phyloP scores from a whole-genome alignment of 1,140 invertebrate species.

The Eumeta japonica region DNA sequence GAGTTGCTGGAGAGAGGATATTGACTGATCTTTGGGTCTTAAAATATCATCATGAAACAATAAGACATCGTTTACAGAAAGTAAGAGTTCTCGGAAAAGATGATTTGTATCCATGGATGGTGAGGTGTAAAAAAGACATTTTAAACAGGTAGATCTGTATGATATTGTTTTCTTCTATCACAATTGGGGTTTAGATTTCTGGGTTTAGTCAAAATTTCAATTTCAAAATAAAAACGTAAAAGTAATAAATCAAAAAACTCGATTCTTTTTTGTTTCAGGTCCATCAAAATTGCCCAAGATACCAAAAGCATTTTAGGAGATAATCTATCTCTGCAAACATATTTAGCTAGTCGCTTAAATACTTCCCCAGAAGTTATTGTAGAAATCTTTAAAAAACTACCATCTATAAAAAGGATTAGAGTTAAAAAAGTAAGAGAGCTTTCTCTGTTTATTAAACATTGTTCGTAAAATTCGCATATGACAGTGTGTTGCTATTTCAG shows the following conservation, averaged over 20 bases:
- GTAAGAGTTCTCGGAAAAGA: conserved; percentile 34
- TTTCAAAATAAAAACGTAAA: too few species aligned
- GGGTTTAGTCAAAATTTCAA: too few species aligned
- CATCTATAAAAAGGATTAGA: conserved; percentile 35
- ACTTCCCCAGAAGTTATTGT: conserved; percentile 32
- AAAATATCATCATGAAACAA: conserved; percentile 44
- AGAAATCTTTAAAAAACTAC: conserved; percentile 40
- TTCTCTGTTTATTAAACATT: conserved; percentile 8
- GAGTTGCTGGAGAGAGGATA: conserved; percentile 40
- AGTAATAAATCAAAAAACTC: too few species aligned
- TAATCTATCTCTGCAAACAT: conserved; percentile 34
- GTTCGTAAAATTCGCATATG: conserved; percentile 2
- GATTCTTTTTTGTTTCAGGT: conserved; percentile 27
- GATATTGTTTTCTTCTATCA: conserved; percentile 6
- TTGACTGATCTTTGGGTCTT: conserved; percentile 51
- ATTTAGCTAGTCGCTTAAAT: conserved; percentile 43
- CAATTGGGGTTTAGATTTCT: too few species aligned
- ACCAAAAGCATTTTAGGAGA: conserved; percentile 43
- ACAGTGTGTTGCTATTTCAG: conserved; percentile 33
- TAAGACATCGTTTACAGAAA: conserved; percentile 30
- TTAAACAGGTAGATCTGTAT: conserved; percentile 33
- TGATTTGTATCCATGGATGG: conserved; percentile 50
- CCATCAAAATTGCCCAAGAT: conserved; percentile 35
- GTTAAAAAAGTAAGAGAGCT: conserved; percentile 34
- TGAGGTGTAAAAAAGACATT: conserved; percentile 43